A percentile compares a stretch with the other conserved stretches of the same genome.
phyloP scores from a whole-genome alignment of 2,113 vertebrate genomes.

The Sturnus vulgaris region DNA sequence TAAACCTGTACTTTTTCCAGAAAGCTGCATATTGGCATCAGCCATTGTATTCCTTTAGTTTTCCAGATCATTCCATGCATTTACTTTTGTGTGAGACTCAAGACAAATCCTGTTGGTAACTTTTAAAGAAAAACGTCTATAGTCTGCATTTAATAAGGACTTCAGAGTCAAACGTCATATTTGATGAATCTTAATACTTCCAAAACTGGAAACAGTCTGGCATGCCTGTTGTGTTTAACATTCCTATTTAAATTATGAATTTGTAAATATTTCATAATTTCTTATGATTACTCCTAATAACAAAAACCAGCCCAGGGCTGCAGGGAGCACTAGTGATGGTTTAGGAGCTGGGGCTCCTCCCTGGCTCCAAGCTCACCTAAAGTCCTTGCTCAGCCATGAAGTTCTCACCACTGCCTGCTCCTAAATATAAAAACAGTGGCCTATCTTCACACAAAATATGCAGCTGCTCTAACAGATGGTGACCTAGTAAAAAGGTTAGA shows the following conservation, averaged over 20 bases:
- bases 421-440: background rate
- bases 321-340: background rate
- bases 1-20: background rate
- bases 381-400: background rate
- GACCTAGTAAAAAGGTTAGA: background rate
- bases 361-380: background rate
- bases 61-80: background rate
- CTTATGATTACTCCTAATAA: background rate
- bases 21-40: background rate
- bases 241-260: background rate
- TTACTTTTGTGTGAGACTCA: background rate
- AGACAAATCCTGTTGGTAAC: background rate
- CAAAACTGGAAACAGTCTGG: background rate
- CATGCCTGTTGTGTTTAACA: background rate
- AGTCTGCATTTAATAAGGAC: background rate
- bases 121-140: background rate
- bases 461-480: conserved; percentile 28
- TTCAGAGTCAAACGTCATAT: background rate
- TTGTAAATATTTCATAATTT: background rate
- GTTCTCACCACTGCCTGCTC: background rate
- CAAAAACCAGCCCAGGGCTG: background rate
- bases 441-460: background rate
- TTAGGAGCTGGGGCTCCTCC: background rate
- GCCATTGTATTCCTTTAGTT: background rate
- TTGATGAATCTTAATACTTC: background rate